These are phyloP conservation scores for Polydrusus cervinus DNA, from an alignment of 2,888 invertebrate species.

Conservation along the genomic window DNA sequence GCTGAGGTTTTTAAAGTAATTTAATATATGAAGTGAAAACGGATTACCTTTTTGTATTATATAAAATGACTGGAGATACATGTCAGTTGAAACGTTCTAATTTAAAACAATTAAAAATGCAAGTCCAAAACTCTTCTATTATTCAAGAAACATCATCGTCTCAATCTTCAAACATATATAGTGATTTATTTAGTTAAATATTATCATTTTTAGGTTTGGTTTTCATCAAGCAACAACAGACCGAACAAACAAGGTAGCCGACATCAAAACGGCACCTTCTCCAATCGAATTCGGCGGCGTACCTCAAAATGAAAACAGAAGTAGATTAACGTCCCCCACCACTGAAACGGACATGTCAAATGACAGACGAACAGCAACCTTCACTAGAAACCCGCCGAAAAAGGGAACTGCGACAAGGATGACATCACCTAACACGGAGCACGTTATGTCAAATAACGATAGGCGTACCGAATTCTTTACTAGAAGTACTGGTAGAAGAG, in stretches of 20 bases:
- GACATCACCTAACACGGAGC: neutral
- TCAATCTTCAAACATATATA: no score
- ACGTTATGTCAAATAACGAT: neutral
- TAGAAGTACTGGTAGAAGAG: constrained; percentile 6
- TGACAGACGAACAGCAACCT: constrained; percentile 1
- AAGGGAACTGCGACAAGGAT: constrained; percentile 9
- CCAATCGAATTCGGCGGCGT: constrained; percentile 58
- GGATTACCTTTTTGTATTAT: no score
- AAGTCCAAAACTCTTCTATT: no score
- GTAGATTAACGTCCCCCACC: neutral
- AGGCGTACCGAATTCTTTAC: constrained; percentile 14
- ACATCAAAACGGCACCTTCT: constrained; percentile 70
- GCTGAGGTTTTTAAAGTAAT: no score
- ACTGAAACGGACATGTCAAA: neutral
- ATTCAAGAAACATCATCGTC: no score
- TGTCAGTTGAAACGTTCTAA: no score
- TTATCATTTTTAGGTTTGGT: constrained; percentile 16
- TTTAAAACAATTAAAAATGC: no score
- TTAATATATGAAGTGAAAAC: no score
- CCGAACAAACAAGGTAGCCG: constrained; percentile 79
- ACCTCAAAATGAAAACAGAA: neutral
- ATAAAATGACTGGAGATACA: no score
- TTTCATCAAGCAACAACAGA: constrained; percentile 28
- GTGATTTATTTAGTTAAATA: neutral
- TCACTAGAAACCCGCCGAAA: constrained; percentile 34